Evolutionary conservation across 2,797 vertebrate genomes (phyloP).

Genomic region (Sciurus carolinensis): DNA sequence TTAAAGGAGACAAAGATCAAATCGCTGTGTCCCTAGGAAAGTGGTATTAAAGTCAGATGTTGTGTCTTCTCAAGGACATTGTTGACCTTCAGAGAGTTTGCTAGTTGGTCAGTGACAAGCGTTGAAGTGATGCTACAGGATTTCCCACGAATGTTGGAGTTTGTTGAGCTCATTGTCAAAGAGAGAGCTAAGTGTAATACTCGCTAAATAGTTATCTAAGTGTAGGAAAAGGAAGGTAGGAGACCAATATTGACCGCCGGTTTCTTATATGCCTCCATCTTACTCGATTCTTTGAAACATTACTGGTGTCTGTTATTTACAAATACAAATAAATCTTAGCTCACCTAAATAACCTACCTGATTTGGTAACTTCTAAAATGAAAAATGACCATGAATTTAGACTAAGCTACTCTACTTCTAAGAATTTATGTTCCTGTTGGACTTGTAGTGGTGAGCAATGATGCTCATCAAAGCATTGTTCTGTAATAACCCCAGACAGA

Average conservation of each 20-base stretch:
- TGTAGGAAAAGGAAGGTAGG: neutral
- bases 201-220: neutral
- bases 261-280: neutral
- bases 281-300: constrained; percentile 1
- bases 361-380: neutral
- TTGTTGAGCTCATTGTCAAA: neutral
- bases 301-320: neutral
- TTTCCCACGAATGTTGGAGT: neutral
- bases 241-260: neutral
- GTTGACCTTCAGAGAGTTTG: neutral
- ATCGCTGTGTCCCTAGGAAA: neutral
- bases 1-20: neutral
- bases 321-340: neutral
- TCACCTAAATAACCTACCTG: neutral
- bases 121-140: neutral
- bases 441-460: neutral
- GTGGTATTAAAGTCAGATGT: neutral
- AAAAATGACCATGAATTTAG: neutral
- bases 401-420: neutral
- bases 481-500: neutral
- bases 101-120: neutral
- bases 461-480: neutral
- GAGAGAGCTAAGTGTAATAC: neutral
- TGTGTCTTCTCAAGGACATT: neutral
- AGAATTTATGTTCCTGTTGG: neutral